Conservation (phyloP, 2,797 vertebrate species). For the Balearica regulorum region DNA sequence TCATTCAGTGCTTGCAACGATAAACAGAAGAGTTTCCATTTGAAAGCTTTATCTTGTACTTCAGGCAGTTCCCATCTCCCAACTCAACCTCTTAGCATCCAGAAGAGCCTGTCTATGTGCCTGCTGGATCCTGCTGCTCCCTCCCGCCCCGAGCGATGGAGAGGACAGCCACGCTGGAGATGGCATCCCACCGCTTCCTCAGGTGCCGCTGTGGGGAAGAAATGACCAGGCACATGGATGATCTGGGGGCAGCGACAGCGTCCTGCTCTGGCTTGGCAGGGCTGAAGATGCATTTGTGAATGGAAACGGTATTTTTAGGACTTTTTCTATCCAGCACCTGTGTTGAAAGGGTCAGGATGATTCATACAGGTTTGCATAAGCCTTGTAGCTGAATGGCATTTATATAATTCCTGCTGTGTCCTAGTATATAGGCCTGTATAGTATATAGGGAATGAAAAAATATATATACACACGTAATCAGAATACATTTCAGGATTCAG, state of each 20-base stretch:
- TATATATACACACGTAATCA: background rate
- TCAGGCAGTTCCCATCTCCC: background rate
- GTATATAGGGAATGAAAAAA: background rate
- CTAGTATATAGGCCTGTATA: background rate
- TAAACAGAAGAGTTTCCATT: background rate
- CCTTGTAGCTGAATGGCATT: background rate
- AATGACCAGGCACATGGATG: background rate
- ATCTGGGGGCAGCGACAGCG: background rate
- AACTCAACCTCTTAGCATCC: background rate
- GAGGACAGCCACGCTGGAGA: background rate
- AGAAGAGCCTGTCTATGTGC: background rate
- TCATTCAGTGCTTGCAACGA: background rate
- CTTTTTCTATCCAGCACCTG: background rate
- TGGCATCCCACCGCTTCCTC: background rate
- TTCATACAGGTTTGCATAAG: background rate
- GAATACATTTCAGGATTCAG: background rate
- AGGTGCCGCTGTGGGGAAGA: background rate
- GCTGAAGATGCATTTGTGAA: background rate
- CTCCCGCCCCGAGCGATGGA: background rate
- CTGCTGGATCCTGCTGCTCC: background rate
- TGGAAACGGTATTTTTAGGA: background rate
- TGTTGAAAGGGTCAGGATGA: background rate
- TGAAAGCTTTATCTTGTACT: background rate
- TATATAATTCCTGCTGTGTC: background rate
- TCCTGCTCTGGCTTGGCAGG: background rate